Conservation (phyloP, 2,797 vertebrate species). For the Mormyrops attenuatus region DNA sequence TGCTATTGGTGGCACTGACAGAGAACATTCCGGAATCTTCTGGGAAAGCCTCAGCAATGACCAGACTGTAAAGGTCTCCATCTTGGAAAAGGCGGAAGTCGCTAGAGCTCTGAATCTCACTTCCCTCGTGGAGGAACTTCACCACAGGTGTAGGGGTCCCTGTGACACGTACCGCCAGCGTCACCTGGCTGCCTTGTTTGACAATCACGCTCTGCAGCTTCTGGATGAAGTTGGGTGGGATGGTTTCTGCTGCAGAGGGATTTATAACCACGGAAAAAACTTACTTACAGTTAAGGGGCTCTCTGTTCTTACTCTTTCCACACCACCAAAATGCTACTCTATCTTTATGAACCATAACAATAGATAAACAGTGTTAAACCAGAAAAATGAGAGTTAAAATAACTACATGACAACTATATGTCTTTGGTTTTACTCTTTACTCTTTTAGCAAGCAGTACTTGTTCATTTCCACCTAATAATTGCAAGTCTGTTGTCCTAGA, state of each 20-base stretch:
- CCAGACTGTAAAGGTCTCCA: conserved; percentile 89
- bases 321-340: background rate
- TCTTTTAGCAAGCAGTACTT: background rate
- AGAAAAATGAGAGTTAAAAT: background rate
- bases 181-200: conserved; percentile 92
- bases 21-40: conserved; percentile 97
- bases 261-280: background rate
- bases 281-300: background rate
- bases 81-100: conserved; percentile 96
- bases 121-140: conserved; percentile 96
- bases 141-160: conserved; percentile 96
- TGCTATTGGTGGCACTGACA: conserved; percentile 86
- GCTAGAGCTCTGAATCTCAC: conserved; percentile 95
- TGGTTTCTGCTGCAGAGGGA: conserved; percentile 77
- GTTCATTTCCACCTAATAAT: background rate
- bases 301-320: background rate
- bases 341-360: background rate
- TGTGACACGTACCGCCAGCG: conserved; percentile 85
- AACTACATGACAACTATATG: background rate
- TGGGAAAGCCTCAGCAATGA: conserved; percentile 92
- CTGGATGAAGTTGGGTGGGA: conserved; percentile 88
- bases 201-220: conserved; percentile 91
- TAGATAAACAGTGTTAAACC: background rate
- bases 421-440: background rate
- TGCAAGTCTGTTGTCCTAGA: background rate